Evolutionary conservation across 2,113 vertebrate genomes (phyloP), one percentile per base, ranked within the genome.

Genomic region (Seriola rivoliana): DNA sequence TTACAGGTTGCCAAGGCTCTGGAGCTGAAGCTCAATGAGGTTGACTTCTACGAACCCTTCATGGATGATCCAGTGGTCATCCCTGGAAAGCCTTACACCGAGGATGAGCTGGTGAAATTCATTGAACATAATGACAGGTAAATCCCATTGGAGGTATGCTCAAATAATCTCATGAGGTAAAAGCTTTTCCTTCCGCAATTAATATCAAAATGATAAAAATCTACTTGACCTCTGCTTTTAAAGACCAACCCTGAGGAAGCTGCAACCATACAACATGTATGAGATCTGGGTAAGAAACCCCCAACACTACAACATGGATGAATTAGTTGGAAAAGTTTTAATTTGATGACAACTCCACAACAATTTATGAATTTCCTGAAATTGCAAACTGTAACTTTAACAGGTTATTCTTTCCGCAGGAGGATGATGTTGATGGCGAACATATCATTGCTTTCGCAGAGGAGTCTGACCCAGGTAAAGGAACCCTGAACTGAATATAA

Each of bases 361-460:
- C 50, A 23, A 14, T 48, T 40, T 10, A 7, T 42, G 12, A 58
- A 74, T 38, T 40, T 60, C 2, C 36, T 72, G 60, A 42, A 40
- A 25, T 34, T 58, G 29, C 3, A 23, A 25, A 13, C 29, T 63
- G 36, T 36, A 57, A n/a, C 10, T 71, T 65, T 17, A 11, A 8
- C 1, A 58, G 29, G 0, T 59, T 54, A 17, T 65, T 40, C 12
- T 65, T 34, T 81, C 55, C 14, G 81, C 75, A 98, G 97, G 97
- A 96, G 5, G 97, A 98, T 5, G 96, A 97, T 64, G 74, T 97
- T 52, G 95, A 96, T 9, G 97, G 96, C 52, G 97, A 98, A 88
- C 97, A 98, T 75, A 98, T 98, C n/a, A 94, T 99, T 81, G 97
- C 96, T 80, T 99, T 99, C 63, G 97, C 97, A 52, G 97, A 99